phyloP scores from a whole-genome alignment of 2,113 vertebrate species.

The Ovibos moschatus region DNA sequence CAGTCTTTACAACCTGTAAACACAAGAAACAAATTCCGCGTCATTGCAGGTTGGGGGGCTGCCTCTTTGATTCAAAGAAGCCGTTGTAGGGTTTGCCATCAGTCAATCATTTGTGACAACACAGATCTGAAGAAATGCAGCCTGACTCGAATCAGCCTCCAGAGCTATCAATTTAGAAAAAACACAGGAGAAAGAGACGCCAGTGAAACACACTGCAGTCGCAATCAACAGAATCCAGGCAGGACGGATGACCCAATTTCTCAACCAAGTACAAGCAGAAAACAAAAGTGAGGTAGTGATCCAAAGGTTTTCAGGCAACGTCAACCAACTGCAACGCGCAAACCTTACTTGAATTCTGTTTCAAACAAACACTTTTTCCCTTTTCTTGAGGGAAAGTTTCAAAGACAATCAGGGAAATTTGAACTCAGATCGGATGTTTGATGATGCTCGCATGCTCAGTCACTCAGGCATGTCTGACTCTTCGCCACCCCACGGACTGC shows the following conservation, averaged over 20 bases:
- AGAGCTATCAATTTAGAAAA: not conserved
- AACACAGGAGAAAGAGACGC: not conserved
- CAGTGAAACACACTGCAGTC: rapidly evolving
- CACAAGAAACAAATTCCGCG: not conserved
- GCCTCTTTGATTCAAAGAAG: not conserved
- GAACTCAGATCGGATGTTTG: not conserved
- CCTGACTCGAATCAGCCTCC: not conserved
- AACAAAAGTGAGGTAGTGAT: not conserved
- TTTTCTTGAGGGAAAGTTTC: not conserved
- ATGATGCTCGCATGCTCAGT: not conserved
- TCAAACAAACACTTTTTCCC: not conserved
- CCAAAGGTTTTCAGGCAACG: not conserved
- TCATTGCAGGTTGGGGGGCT: not conserved
- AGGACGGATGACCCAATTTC: not conserved
- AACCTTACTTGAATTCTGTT: not conserved
- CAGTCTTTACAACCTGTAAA: not conserved
- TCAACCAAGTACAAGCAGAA: not conserved
- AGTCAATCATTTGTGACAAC: not conserved
- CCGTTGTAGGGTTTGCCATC: not conserved
- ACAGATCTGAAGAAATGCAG: not conserved
- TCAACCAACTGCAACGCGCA: rapidly evolving
- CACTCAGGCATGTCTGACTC: not conserved
- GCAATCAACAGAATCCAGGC: not conserved
- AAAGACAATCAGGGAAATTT: not conserved
- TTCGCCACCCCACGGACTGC: not conserved